Evolutionary conservation across 2,113 vertebrate genomes (phyloP).

Genomic region (Bungarus multicinctus): DNA sequence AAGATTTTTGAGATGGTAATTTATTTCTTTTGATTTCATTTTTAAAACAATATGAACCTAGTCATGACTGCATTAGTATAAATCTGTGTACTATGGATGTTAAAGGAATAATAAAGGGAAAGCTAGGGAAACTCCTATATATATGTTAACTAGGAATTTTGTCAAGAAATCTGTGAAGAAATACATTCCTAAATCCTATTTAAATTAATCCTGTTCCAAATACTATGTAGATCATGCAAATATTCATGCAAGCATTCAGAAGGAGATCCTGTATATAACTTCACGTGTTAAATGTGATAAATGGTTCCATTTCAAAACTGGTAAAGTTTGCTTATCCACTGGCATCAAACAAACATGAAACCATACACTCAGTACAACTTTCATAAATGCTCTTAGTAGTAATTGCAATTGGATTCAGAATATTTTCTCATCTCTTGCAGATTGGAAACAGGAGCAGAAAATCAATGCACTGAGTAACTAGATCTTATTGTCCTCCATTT

Average conservation of each 20-base stretch:
- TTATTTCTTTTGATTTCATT: not conserved
- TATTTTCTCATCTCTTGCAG: not conserved
- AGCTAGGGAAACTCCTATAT: not conserved
- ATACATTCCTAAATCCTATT: not conserved
- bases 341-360: not conserved
- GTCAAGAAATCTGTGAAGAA: not conserved
- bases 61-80: not conserved
- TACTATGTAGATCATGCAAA: not conserved
- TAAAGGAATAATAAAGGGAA: not conserved
- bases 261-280: not conserved
- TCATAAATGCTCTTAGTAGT: not conserved
- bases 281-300: not conserved
- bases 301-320: not conserved
- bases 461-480: not conserved
- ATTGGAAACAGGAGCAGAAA: not conserved
- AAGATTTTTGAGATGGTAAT: not conserved
- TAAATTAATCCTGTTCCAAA: not conserved
- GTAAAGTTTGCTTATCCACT: not conserved
- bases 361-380: not conserved
- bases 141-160: not conserved
- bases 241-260: not conserved
- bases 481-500: not conserved
- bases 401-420: not conserved
- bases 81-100: not conserved
- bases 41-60: not conserved